phyloP scores from a whole-genome alignment of 2,797 vertebrate genomes.

The Erpetoichthys calabaricus region DNA sequence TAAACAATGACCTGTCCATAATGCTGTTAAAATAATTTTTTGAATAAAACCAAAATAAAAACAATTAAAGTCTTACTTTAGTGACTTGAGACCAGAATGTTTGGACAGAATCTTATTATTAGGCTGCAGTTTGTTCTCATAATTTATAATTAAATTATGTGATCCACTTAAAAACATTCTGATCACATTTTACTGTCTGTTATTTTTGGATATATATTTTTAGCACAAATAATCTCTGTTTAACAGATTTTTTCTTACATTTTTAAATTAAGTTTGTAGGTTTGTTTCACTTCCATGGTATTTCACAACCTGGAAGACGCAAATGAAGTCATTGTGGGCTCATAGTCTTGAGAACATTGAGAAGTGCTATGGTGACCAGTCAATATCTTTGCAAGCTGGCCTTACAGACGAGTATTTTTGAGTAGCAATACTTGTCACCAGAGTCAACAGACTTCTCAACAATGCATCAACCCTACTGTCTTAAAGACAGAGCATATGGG shows the following conservation, averaged over 20 bases:
- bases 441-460: not conserved
- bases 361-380: conserved; percentile 9
- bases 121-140: conserved; percentile 38
- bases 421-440: not conserved
- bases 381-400: too few relatives aligned
- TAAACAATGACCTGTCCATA: not conserved
- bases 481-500: not conserved
- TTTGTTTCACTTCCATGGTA: conserved; percentile 17
- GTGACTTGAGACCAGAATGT: conserved; percentile 4
- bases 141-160: conserved; percentile 8
- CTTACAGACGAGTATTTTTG: too few relatives aligned
- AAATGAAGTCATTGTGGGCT: conserved; percentile 9
- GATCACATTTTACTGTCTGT: conserved; percentile 34
- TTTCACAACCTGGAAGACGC: conserved; percentile 14
- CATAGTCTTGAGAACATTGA: conserved; percentile 9
- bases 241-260: conserved; percentile 17
- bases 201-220: conserved; percentile 33
- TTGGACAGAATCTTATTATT: conserved; percentile 50
- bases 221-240: conserved; percentile 26
- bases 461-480: not conserved
- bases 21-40: not conserved
- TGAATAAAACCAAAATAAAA: conserved; percentile 4
- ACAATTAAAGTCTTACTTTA: conserved; percentile 4
- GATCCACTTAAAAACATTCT: conserved; percentile 35
- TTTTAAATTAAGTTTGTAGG: conserved; percentile 20